These are phyloP conservation scores for Cephus nigrinus DNA, from an alignment of 2,888 invertebrate genomes.

Conservation along the genomic window DNA sequence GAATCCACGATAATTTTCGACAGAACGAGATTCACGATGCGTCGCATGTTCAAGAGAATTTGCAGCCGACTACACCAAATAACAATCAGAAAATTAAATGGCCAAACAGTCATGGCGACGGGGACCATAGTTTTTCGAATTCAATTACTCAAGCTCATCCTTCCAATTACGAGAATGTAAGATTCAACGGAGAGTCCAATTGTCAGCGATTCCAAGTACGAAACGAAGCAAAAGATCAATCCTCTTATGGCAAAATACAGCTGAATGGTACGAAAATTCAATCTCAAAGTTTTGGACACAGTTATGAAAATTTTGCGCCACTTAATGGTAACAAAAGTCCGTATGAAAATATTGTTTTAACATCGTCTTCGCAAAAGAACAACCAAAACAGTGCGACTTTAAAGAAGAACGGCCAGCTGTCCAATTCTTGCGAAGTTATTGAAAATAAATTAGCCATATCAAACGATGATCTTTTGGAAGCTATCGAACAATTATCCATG, in stretches of 20 bases:
- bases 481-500: conserved; percentile 65
- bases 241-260: conserved; percentile 48
- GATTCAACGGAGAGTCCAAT: conserved; percentile 27
- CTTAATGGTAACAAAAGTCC: conserved; percentile 47
- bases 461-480: conserved; percentile 66
- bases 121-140: conserved; percentile 31
- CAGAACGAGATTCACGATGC: neutral
- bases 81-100: conserved; percentile 51
- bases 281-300: conserved; percentile 29
- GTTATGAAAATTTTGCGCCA: conserved; percentile 43
- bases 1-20: neutral
- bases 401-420: conserved; percentile 40
- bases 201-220: conserved; percentile 18
- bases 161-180: conserved; percentile 56
- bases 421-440: conserved; percentile 59
- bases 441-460: conserved; percentile 68
- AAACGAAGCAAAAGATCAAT: conserved; percentile 29
- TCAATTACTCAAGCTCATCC: conserved; percentile 46
- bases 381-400: conserved; percentile 44
- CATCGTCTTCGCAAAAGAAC: conserved; percentile 14
- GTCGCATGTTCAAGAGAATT: conserved; percentile 19
- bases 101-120: conserved; percentile 58
- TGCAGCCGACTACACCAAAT: conserved; percentile 42
- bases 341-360: conserved; percentile 51
- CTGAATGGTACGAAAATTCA: conserved; percentile 45